Base-by-base conservation (phyloP, 53 echinoderm and acorn worm genomes). In the Hippasteria phrygiana region DNA sequence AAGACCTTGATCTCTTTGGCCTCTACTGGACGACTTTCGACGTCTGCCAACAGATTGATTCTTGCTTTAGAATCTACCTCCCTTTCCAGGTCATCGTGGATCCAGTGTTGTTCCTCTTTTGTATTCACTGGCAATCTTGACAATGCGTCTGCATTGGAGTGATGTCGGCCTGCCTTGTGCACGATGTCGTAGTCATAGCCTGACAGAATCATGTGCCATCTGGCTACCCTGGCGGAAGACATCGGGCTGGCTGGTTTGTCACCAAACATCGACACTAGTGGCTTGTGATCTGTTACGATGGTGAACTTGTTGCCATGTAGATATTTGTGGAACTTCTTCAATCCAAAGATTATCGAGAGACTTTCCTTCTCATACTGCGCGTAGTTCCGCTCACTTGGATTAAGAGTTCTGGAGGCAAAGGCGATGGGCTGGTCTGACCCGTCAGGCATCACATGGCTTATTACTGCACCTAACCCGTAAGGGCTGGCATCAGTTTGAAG, bases 91-190 rank as follows among this genome's bases (percentile, higher is more conserved):
- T 62, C 62, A 20, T 62, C 24, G 18, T 62, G 5, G 24, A 24
- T 62, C 18, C 62, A 62, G 5, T 20, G 5, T 14, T n/a, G 7
- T 14, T 20, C 62, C 62, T 10, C 13, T n/a, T 62, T 14, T 10
- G 62, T 20, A 62, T 62, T 20, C 17, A 62, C 22, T 14, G 88
- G 93, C 20, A 93, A 85, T 17, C 88, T 22, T 1, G 91, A 93
- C 43, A 90, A 80, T 20, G 93, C 90, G 74, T 93, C 87, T 42
- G 93, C 90, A 22, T 81, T 83, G 33, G 88, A 87, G 50, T 93
- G 86, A 26, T 73, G 55, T 22, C 71, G 87, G 7, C 87, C 90
- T 31, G 47, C 38, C 32, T 41, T 20, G 59, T 90, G 90, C 59
- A 82, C 66, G 22, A 88, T 46, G 2, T 92, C 35, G 20, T 87